These are phyloP conservation scores for human DNA, from an alignment of 2,113 vertebrate species.

Conservation along the genomic window GRCh38 chr9:79173501-79174000, in stretches of 20 bases:
- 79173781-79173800: background rate
- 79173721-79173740: background rate
- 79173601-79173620: background rate
- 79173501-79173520: background rate
- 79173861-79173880: slow-evolving; percentile 26
- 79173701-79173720: slow-evolving; percentile 58
- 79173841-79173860: background rate
- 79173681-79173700: slow-evolving; percentile 52
- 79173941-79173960: slow-evolving; percentile 57
- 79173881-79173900: background rate
- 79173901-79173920: slow-evolving; percentile 44
- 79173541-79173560: background rate
- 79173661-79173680: slow-evolving; percentile 3
- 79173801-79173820: slow-evolving; percentile 46
- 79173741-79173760: slow-evolving; percentile 32
- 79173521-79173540: background rate
- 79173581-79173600: background rate
- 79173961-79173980: slow-evolving; percentile 24
- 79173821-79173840: slow-evolving; percentile 58
- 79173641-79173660: slow-evolving; percentile 20
- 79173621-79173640: background rate
- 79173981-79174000: slow-evolving; percentile 56
- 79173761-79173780: slow-evolving; percentile 25
- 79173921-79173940: slow-evolving; percentile 12
- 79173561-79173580: background rate